Evolutionary conservation across 1,140 invertebrate species (phyloP).

Genomic region (Dendroctonus ponderosae): DNA sequence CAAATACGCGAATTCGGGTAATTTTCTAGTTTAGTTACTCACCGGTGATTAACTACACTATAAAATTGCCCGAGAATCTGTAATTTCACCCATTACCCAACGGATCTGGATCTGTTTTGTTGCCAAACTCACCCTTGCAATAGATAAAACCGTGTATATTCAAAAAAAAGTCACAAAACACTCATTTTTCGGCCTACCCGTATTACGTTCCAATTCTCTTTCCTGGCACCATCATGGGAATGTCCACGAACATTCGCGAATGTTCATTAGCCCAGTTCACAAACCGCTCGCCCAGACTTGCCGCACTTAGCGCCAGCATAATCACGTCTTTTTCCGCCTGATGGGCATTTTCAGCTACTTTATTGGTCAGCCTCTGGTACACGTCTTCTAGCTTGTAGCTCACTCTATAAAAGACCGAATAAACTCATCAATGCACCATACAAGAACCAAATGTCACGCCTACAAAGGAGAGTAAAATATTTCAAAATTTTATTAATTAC

Average conservation of each 20-base stretch:
- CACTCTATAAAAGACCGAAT: conserved; percentile 18
- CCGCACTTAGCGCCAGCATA: conserved; percentile 57
- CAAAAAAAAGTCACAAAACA: not conserved
- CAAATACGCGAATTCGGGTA: no score
- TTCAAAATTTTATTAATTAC: no score
- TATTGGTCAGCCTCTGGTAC: conserved; percentile 55
- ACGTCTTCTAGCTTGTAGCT: conserved; percentile 56
- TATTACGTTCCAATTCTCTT: conserved; percentile 37
- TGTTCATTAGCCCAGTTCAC: conserved; percentile 57
- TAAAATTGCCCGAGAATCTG: no score
- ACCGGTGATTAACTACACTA: no score
- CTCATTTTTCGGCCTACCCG: not conserved
- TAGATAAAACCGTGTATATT: no score
- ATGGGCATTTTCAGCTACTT: conserved; percentile 52
- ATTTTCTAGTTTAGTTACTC: no score
- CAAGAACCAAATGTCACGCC: no score
- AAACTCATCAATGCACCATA: no score
- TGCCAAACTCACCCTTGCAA: no score
- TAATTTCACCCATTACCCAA: no score
- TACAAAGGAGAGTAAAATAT: no score
- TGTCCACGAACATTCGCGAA: conserved; percentile 46
- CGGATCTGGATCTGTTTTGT: no score
- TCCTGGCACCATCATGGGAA: conserved; percentile 41
- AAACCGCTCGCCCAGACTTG: conserved; percentile 55
- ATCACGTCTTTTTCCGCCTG: conserved; percentile 62